Evolutionary conservation across 23 tunicate species (phyloP).

Genomic region (Phallusia fumigata): DNA sequence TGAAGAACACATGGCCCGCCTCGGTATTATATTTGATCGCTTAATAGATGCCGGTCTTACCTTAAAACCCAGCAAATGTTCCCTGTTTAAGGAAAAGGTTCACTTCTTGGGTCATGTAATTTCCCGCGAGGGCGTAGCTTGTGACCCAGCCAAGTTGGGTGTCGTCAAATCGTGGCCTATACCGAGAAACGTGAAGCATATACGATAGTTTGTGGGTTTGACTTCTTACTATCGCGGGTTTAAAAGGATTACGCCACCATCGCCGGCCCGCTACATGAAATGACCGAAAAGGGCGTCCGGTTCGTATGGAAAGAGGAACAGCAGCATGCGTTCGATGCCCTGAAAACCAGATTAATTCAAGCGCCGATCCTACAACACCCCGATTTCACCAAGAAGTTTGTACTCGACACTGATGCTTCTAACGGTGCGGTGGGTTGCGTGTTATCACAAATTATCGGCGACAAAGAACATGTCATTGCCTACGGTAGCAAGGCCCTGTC

Average conservation of each 20-base stretch:
- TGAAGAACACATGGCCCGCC: slow-evolving; percentile 48
- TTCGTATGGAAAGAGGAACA: slow-evolving; percentile 23
- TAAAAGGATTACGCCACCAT: slow-evolving; percentile 18
- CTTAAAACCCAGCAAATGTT: too few relatives aligned
- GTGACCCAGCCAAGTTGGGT: slow-evolving; percentile 25
- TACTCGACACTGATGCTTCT: slow-evolving; percentile 29
- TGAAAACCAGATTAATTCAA: slow-evolving; percentile 3
- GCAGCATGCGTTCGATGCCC: slow-evolving; percentile 21
- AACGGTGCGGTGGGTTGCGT: slow-evolving; percentile 19
- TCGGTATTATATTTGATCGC: too few relatives aligned
- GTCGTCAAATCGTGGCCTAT: slow-evolving; percentile 23
- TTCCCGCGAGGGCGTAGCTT: slow-evolving; percentile 13
- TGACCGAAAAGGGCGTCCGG: background rate
- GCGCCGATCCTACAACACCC: slow-evolving; percentile 35
- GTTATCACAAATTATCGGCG: background rate
- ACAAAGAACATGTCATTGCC: slow-evolving; percentile 7
- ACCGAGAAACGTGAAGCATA: slow-evolving; percentile 15
- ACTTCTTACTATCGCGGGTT: slow-evolving; percentile 39
- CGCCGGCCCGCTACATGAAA: slow-evolving; percentile 11
- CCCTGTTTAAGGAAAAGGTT: slow-evolving; percentile 9
- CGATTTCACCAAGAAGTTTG: slow-evolving; percentile 4
- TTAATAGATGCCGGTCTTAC: too few relatives aligned
- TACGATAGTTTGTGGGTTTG: slow-evolving; percentile 40
- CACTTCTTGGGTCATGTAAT: slow-evolving; percentile 20
- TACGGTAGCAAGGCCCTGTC: slow-evolving; percentile 11